A percentile compares a stretch with the other conserved stretches of the same genome.
These are phyloP conservation scores for Agonopterix arenella DNA, from an alignment of 2,888 invertebrate species.

Conservation along the genomic window DNA sequence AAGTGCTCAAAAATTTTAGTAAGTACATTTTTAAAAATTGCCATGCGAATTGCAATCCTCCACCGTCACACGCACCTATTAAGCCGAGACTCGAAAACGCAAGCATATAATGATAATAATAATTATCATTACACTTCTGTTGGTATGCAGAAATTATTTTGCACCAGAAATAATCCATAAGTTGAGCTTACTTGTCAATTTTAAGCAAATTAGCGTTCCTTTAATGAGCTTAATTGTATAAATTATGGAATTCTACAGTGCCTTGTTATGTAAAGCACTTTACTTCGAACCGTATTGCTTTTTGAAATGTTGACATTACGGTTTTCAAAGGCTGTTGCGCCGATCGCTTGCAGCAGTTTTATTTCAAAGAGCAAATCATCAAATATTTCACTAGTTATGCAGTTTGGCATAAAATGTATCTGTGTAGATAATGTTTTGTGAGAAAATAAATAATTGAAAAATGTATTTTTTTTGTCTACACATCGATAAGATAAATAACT, in stretches of 20 bases:
- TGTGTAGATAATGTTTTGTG: too few relatives aligned
- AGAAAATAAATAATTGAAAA: too few relatives aligned
- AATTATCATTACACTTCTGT: slow-evolving; percentile 46
- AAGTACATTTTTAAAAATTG: slow-evolving; percentile 34
- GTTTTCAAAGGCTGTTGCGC: too few relatives aligned
- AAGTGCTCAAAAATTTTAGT: slow-evolving; percentile 16
- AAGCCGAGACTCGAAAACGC: slow-evolving; percentile 34
- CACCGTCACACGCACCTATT: slow-evolving; percentile 21
- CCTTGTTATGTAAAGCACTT: neutral
- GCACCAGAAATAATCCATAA: slow-evolving; percentile 28
- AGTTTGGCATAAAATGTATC: too few relatives aligned
- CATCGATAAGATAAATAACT: too few relatives aligned
- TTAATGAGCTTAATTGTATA: slow-evolving; percentile 60
- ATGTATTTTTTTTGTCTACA: too few relatives aligned
- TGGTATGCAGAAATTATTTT: slow-evolving; percentile 56
- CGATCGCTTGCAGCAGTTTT: too few relatives aligned
- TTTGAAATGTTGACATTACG: neutral
- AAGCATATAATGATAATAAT: slow-evolving; percentile 29
- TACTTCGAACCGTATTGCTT: neutral
- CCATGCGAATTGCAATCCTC: slow-evolving; percentile 27
- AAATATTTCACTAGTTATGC: too few relatives aligned
- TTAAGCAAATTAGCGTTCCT: slow-evolving; percentile 45
- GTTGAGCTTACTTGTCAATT: slow-evolving; percentile 61
- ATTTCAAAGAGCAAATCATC: too few relatives aligned
- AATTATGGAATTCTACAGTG: slow-evolving; percentile 33